phyloP scores from a whole-genome alignment of 2,888 invertebrate genomes.

The Stomorhina lunata region DNA sequence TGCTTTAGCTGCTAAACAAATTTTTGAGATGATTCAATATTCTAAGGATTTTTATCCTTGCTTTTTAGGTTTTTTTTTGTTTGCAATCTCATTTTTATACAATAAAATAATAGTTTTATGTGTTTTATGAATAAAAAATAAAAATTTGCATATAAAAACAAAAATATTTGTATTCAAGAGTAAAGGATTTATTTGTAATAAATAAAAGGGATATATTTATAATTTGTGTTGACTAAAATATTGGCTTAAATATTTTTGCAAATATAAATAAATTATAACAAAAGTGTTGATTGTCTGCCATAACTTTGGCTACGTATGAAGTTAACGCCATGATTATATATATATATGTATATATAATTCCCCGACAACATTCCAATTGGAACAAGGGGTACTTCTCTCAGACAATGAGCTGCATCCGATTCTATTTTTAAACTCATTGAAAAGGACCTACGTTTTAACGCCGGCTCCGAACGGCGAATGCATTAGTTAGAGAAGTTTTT shows the following conservation, averaged over 20 bases:
- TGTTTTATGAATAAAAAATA: slow-evolving; percentile 22
- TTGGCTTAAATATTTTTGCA: not conserved
- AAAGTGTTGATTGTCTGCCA: slow-evolving; percentile 22
- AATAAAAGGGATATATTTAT: not conserved
- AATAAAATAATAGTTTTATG: slow-evolving; percentile 55
- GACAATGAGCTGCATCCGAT: no score
- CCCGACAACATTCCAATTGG: no score
- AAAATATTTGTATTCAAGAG: slow-evolving; percentile 10
- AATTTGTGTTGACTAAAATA: not conserved
- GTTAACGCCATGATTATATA: not conserved
- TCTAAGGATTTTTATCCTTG: not conserved
- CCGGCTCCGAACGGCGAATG: no score
- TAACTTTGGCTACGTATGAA: not conserved
- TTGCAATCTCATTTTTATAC: slow-evolving; percentile 1
- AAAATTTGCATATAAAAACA: not conserved
- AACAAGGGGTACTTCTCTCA: no score
- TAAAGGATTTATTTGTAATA: slow-evolving; percentile 14
- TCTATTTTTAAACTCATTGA: no score
- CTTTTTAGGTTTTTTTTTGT: not conserved
- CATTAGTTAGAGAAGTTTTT: no score
- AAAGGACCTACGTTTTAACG: no score
- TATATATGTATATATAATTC: no score
- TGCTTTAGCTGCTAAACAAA: not conserved
- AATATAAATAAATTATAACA: not conserved
- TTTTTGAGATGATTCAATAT: slow-evolving; percentile 43